phyloP scores from a whole-genome alignment of 2,113 vertebrate species.

The Emydura subglobosa region DNA sequence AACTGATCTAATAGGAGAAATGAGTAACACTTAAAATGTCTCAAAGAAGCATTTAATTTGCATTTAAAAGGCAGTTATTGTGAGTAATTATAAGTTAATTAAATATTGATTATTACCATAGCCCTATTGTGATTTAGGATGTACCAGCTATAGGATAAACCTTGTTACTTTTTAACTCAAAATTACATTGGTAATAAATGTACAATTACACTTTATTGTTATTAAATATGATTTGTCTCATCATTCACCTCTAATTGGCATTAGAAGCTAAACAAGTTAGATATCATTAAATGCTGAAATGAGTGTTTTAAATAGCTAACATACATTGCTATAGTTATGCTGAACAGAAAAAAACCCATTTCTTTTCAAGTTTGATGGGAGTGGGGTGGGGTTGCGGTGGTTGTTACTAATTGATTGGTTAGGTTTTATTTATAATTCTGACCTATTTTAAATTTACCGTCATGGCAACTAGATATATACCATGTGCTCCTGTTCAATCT shows the following conservation, averaged over 20 bases:
- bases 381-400: not conserved
- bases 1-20: conserved; percentile 60
- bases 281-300: conserved; percentile 21
- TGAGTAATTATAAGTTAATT: conserved; percentile 77
- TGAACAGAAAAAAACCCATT: not conserved
- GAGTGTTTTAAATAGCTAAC: conserved; percentile 21
- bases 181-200: conserved; percentile 70
- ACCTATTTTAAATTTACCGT: conserved; percentile 23
- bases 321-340: not conserved
- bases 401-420: conserved; percentile 16
- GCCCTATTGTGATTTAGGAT: conserved; percentile 66
- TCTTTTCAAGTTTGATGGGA: not conserved
- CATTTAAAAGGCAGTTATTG: conserved; percentile 69
- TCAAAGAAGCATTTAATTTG: conserved; percentile 65
- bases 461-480: conserved; percentile 18
- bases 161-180: conserved; percentile 66
- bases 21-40: conserved; percentile 63
- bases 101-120: conserved; percentile 78
- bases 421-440: not conserved
- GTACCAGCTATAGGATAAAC: conserved; percentile 58
- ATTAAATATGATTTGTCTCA: conserved; percentile 61
- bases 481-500: not conserved
- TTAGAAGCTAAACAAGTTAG: conserved; percentile 55
- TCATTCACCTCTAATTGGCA: conserved; percentile 45
- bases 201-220: conserved; percentile 70